These are phyloP conservation scores for Catajapyx aquilonaris DNA, from an alignment of 1,140 invertebrate genomes.

Conservation along the genomic window DNA sequence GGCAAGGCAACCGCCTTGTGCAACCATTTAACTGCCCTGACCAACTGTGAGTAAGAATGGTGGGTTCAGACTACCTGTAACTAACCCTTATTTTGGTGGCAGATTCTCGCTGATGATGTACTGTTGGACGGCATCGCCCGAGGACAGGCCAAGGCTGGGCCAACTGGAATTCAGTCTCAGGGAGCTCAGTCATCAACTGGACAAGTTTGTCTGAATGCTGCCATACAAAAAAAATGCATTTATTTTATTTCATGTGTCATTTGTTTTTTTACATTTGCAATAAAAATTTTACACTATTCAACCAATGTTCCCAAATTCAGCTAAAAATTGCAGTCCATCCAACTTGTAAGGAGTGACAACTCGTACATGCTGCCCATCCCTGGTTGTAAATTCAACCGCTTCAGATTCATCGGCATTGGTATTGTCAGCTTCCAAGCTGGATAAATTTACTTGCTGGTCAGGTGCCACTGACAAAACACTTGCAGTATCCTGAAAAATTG, in stretches of 20 bases:
- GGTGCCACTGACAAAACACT: not conserved
- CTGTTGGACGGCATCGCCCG: constrained; percentile 72
- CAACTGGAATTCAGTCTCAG: too few species aligned
- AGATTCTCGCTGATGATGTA: constrained; percentile 87
- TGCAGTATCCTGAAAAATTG: constrained; percentile 15
- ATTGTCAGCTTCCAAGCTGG: constrained; percentile 2
- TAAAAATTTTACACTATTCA: too few species aligned
- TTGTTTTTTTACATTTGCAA: too few species aligned
- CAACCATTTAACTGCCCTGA: constrained; percentile 41
- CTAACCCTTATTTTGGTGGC: constrained; percentile 16
- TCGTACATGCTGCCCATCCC: constrained; percentile 26
- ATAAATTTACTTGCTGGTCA: constrained; percentile 1
- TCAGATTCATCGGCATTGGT: constrained; percentile 2
- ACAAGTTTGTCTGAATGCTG: too few species aligned
- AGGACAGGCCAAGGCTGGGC: constrained; percentile 80
- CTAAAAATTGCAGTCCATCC: constrained; percentile 21
- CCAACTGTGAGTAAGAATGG: constrained; percentile 28
- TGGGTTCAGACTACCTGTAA: not conserved
- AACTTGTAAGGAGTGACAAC: constrained; percentile 23
- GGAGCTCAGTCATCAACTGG: too few species aligned
- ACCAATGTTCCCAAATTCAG: too few species aligned
- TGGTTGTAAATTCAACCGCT: constrained; percentile 21
- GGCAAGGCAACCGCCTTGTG: constrained; percentile 32
- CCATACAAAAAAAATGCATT: too few species aligned
- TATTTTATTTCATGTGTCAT: too few species aligned